Percentiles rank a stretch among this genome's conserved stretches.
Conservation (phyloP, 2,113 vertebrate genomes). For the Gadus chalcogrammus region DNA sequence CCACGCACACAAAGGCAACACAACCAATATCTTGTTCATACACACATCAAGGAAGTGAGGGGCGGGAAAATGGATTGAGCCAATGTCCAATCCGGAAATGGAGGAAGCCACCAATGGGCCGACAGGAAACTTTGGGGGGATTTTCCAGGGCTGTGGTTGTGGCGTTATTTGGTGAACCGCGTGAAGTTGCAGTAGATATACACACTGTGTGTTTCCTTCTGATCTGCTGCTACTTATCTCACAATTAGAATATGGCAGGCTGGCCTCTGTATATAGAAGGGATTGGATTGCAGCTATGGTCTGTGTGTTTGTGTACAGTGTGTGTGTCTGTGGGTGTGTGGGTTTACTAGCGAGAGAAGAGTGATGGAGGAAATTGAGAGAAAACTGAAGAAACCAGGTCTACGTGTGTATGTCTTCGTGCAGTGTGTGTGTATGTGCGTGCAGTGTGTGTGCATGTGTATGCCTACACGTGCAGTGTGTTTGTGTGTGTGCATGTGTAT, state of each 20-base stretch:
- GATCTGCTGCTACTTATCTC: not conserved
- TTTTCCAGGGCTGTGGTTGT: constrained; percentile 53
- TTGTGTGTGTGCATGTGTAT: not conserved
- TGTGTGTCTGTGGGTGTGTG: not conserved
- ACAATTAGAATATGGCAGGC: not conserved
- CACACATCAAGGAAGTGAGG: constrained; percentile 16
- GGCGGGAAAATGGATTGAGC: constrained; percentile 33
- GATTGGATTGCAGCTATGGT: not conserved
- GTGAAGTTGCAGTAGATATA: constrained; percentile 33
- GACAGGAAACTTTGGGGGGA: constrained; percentile 52
- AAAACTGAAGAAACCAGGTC: too few species aligned
- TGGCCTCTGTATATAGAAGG: not conserved
- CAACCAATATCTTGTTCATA: constrained; percentile 50
- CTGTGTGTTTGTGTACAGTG: not conserved
- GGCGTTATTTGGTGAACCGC: constrained; percentile 36
- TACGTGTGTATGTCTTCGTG: too few species aligned
- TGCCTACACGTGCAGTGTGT: not conserved
- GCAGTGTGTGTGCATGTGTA: not conserved
- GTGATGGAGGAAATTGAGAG: too few species aligned
- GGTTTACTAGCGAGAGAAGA: too few species aligned
- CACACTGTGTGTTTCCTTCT: constrained; percentile 14
- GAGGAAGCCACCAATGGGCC: constrained; percentile 47
- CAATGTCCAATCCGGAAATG: constrained; percentile 51
- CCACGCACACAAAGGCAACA: constrained; percentile 37
- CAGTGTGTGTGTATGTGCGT: not conserved